These are phyloP conservation scores for Tachypleus tridentatus DNA, from an alignment of 1,140 invertebrate genomes.

Conservation along the genomic window DNA sequence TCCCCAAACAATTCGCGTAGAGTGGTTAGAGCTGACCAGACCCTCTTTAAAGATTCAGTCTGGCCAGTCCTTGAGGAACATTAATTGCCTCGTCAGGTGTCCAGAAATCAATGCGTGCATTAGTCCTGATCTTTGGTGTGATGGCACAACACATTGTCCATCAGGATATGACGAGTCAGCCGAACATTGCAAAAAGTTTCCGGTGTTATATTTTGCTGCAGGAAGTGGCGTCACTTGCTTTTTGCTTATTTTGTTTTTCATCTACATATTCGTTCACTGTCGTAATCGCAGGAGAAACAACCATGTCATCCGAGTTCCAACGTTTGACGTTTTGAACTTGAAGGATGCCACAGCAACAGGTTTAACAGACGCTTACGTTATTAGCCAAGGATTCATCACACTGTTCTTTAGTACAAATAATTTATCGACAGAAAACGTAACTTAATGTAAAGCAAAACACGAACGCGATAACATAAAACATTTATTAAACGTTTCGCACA, in stretches of 20 bases:
- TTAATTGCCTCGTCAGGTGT: slow-evolving; percentile 60
- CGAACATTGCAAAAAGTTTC: slow-evolving; percentile 38
- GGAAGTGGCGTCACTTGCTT: slow-evolving; percentile 6
- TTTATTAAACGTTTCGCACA: no score
- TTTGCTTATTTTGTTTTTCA: not conserved
- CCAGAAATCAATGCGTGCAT: slow-evolving; percentile 78
- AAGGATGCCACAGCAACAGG: no score
- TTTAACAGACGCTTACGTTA: no score
- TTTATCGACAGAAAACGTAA: no score
- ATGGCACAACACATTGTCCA: slow-evolving; percentile 69
- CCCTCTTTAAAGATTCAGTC: slow-evolving; percentile 28
- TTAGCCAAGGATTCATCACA: no score
- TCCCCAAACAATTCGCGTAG: slow-evolving; percentile 56
- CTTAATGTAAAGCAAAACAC: no score
- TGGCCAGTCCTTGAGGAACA: slow-evolving; percentile 40
- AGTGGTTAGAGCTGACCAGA: slow-evolving; percentile 70
- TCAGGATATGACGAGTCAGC: slow-evolving; percentile 74
- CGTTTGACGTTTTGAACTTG: no score
- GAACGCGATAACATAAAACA: no score
- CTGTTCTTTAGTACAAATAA: no score
- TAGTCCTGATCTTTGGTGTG: slow-evolving; percentile 72
- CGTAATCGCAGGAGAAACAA: no score
- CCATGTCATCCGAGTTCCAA: no score
- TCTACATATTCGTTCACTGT: no score
- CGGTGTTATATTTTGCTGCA: slow-evolving; percentile 18